phyloP scores from a whole-genome alignment of 2,888 invertebrate species.

The Lamproptera curius region DNA sequence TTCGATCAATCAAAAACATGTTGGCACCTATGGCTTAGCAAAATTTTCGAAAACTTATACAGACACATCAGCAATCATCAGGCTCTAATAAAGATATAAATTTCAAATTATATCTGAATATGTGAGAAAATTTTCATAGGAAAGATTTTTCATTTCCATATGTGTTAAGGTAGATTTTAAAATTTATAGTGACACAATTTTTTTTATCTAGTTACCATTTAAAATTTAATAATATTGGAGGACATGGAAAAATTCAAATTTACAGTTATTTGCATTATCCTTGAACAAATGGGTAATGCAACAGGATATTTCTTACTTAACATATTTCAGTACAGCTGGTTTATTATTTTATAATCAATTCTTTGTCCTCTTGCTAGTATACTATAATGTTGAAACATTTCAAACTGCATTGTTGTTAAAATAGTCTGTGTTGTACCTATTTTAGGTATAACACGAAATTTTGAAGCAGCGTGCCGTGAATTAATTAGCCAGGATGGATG shows the following conservation, averaged over 20 bases:
- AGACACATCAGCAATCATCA: not conserved
- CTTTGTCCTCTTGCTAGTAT: no score
- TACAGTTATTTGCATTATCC: no score
- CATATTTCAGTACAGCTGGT: no score
- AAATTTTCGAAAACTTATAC: not conserved
- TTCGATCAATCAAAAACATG: no score
- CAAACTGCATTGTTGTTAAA: no score
- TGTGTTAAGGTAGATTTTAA: not conserved
- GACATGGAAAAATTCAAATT: no score
- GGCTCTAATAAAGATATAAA: not conserved
- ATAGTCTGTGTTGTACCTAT: no score
- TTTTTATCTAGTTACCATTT: not conserved
- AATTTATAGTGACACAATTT: not conserved
- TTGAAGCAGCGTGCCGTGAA: conserved; percentile 76
- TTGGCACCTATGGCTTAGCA: no score
- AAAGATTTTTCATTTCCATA: not conserved
- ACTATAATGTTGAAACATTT: no score
- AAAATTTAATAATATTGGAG: not conserved
- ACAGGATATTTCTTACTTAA: no score
- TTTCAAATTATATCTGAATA: not conserved
- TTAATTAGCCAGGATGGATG: conserved; percentile 83
- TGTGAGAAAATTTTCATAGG: not conserved
- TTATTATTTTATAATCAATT: no score
- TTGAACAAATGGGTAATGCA: no score
- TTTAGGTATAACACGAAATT: conserved; percentile 83